A percentile compares a stretch with the other conserved stretches of the same genome.
phyloP scores from a whole-genome alignment of 2,797 vertebrate species.

The Galagoides demidoff region DNA sequence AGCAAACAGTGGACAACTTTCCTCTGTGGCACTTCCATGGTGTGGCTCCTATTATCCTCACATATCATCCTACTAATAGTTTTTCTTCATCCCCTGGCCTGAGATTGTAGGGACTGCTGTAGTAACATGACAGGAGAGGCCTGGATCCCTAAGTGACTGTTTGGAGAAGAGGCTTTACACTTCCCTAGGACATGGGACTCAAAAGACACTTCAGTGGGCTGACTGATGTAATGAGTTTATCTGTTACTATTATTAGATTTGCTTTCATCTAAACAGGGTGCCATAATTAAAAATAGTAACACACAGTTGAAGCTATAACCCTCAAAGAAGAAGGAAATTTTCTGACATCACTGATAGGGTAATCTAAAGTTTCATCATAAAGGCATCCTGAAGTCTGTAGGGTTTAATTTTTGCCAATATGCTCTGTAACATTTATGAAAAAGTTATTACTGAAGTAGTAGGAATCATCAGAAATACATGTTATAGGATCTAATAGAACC shows the following conservation, averaged over 20 bases:
- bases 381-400: accelerated
- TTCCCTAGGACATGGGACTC: too few species aligned
- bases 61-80: too few species aligned
- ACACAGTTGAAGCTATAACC: neutral
- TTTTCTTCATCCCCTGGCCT: neutral
- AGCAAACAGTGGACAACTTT: neutral
- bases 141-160: neutral
- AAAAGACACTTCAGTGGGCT: neutral
- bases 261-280: neutral
- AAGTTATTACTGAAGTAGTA: accelerated
- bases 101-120: neutral
- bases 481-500: neutral
- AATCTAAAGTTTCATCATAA: neutral
- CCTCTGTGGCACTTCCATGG: neutral
- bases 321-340: neutral
- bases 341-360: too few species aligned
- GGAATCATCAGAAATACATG: accelerated
- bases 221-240: accelerated
- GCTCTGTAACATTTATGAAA: neutral
- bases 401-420: neutral
- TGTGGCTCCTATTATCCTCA: neutral
- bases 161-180: neutral
- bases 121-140: neutral
- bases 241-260: neutral
- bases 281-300: neutral